Percentiles rank a stretch among this genome's conserved stretches.
phyloP scores from a whole-genome alignment of 53 echinoderm and acorn worm genomes.

The Astropecten irregularis region DNA sequence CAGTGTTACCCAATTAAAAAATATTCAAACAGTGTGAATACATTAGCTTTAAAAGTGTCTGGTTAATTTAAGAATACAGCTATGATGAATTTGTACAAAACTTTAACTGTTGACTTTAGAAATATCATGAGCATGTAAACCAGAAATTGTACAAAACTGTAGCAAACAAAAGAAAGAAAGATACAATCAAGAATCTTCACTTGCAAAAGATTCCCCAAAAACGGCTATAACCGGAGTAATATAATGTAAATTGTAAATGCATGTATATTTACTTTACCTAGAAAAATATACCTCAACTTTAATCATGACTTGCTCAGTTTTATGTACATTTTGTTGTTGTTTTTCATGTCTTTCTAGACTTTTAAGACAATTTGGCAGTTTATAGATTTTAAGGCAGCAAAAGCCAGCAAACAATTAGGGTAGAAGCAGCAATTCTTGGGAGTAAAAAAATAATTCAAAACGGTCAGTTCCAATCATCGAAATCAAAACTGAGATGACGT shows the following conservation, averaged over 20 bases:
- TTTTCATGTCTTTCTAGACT: background rate
- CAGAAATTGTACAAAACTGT: background rate
- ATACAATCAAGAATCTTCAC: background rate
- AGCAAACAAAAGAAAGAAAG: background rate
- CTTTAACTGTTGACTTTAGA: background rate
- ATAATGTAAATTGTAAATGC: background rate
- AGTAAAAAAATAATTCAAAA: too few relatives aligned
- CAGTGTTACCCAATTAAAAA: slow-evolving; percentile 8
- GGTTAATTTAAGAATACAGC: background rate
- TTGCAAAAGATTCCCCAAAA: background rate
- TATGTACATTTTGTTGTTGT: slow-evolving; percentile 43
- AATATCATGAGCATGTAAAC: background rate
- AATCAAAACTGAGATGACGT: too few relatives aligned
- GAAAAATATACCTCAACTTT: slow-evolving; percentile 42
- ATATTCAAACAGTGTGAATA: slow-evolving; percentile 2
- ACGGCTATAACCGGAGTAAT: background rate
- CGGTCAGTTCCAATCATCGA: too few relatives aligned
- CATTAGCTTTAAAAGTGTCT: background rate
- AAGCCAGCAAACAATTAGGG: too few relatives aligned
- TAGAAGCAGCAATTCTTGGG: too few relatives aligned
- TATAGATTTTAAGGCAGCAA: background rate
- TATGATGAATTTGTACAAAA: slow-evolving; percentile 12
- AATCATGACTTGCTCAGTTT: slow-evolving; percentile 3
- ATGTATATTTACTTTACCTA: slow-evolving; percentile 38
- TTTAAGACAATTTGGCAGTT: slow-evolving; percentile 2